Base-by-base conservation (phyloP, 2,888 invertebrate genomes). In the Lamellibrachia columna region DNA sequence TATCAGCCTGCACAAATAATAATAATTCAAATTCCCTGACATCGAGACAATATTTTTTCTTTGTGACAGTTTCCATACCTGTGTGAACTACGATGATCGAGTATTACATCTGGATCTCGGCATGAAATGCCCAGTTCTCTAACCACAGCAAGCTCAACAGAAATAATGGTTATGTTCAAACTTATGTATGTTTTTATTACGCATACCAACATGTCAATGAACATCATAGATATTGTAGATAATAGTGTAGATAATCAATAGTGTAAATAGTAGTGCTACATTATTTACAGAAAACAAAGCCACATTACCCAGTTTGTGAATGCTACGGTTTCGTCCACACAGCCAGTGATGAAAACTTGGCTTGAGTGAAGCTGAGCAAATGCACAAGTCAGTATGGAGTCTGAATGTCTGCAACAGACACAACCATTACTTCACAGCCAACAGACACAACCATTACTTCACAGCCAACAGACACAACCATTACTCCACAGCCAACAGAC, bases 261-360 rank as follows among this genome's bases (percentile, higher is more conserved):
- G 58, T n/a, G 22, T 22, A 6, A n/a, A 75, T 75, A 11, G 22
- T 22, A 75, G 75, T 75, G 15, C 3, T 75, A 11, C 75, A 75
- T 11, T 75, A 11, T 75, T 75, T 75, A 75, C 75, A 75, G n/a
- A 22, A 3, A 4, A 6, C 3, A 3, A 22, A 22, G 15, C 75
- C 2, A 75, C n/a, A 11, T 92, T 60, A 92, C 91, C 92, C 92
- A 92, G 92, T 91, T 58, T 53, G 90, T 52, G 52, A 53, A 90
- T 53, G 55, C 28, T 58, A 53, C 3, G 7, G 52, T 90, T 7
- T 91, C 58, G 52, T 75, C 75, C 75, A 75, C n/a, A 3, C 75
- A 3, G 75, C 75, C 75, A 75, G 75, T 22, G 75, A 75, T 22
- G 22, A 75, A 22, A 22, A n/a, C 22, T 4, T 3, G 3, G 75